A percentile compares a stretch with the other conserved stretches of the same genome.
Conservation (phyloP, 2,888 invertebrate genomes). For the Patella pellucida region DNA sequence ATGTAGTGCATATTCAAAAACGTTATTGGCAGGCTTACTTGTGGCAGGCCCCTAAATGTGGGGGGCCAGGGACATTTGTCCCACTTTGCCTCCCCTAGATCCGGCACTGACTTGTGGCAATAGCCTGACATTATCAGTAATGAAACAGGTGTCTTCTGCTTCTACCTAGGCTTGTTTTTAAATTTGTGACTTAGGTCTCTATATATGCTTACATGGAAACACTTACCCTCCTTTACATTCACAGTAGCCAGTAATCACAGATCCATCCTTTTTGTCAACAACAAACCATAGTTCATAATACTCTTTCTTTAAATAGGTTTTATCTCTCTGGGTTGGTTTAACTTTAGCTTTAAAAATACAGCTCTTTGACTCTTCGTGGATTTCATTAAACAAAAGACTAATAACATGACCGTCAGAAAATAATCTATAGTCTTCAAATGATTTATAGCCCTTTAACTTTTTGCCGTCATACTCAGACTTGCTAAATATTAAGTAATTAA, state of each 20-base stretch:
- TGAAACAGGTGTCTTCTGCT: too few relatives aligned
- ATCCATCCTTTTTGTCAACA: too few relatives aligned
- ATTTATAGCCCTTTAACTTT: conserved; percentile 26
- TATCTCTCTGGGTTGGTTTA: background rate
- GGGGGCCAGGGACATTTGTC: too few relatives aligned
- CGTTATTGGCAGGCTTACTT: too few relatives aligned
- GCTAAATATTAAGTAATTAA: conserved; percentile 25
- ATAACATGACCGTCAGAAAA: background rate
- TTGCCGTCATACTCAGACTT: conserved; percentile 23
- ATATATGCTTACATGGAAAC: too few relatives aligned
- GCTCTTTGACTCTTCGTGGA: background rate
- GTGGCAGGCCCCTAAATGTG: too few relatives aligned
- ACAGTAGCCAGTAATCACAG: background rate
- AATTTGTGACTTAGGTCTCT: too few relatives aligned
- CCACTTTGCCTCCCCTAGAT: too few relatives aligned
- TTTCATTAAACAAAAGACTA: background rate
- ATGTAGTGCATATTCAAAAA: too few relatives aligned
- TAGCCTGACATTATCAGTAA: too few relatives aligned
- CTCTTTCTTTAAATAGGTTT: background rate
- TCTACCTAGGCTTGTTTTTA: too few relatives aligned
- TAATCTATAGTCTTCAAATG: conserved; percentile 18
- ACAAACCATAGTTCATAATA: background rate
- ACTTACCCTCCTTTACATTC: conserved; percentile 6
- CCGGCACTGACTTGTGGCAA: too few relatives aligned
- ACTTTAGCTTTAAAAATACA: background rate